A percentile compares a stretch with the other conserved stretches of the same genome.
Evolutionary conservation across 2,797 vertebrate genomes (phyloP).

Genomic region (Iguana delicatissima): DNA sequence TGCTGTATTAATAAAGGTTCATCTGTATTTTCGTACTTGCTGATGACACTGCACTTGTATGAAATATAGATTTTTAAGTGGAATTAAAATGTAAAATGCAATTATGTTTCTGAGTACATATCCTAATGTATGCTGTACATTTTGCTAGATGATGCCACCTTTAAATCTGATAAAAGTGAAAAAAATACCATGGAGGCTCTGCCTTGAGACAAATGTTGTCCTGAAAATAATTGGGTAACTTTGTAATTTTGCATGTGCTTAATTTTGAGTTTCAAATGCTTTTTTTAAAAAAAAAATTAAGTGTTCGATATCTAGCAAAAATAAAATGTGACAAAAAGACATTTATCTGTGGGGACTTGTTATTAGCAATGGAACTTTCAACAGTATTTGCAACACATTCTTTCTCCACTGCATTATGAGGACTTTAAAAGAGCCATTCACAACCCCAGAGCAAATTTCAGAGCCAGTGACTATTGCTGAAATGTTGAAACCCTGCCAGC

Average conservation of each 20-base stretch:
- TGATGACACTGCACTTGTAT: conserved; percentile 16
- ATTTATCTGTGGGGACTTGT: background rate
- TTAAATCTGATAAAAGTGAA: conserved; percentile 35
- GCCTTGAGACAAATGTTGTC: conserved; percentile 56
- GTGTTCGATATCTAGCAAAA: conserved; percentile 67
- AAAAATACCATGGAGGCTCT: conserved; percentile 9
- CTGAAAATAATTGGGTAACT: conserved; percentile 66
- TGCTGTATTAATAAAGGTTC: conserved; percentile 32
- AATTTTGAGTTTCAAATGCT: conserved; percentile 60
- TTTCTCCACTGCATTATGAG: background rate
- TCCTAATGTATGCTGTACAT: conserved; percentile 24
- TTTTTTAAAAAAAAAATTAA: conserved; percentile 48
- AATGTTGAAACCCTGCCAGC: too few relatives aligned
- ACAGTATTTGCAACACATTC: background rate
- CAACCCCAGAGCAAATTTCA: too few relatives aligned
- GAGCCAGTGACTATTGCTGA: too few relatives aligned
- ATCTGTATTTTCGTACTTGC: conserved; percentile 49
- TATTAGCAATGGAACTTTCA: background rate
- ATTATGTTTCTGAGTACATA: background rate
- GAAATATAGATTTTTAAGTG: conserved; percentile 13
- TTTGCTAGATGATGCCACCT: conserved; percentile 30
- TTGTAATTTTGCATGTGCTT: conserved; percentile 72
- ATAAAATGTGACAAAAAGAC: conserved; percentile 29
- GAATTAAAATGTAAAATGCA: background rate
- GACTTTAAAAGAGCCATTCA: too few relatives aligned